These are phyloP conservation scores for Marmota monax DNA, from an alignment of 2,113 vertebrate species.

Conservation along the genomic window DNA sequence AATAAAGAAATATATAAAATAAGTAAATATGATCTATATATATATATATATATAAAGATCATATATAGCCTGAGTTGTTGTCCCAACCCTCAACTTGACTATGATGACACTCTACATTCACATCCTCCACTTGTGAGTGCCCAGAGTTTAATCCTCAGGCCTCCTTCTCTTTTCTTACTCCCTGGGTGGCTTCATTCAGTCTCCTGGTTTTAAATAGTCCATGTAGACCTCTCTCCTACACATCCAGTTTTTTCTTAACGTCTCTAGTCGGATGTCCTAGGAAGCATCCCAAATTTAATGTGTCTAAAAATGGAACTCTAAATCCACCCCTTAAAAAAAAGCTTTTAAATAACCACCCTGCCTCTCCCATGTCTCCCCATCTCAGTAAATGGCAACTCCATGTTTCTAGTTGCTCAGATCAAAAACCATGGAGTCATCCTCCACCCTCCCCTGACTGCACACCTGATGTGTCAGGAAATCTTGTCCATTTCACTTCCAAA, in stretches of 20 bases:
- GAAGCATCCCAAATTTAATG: constrained; percentile 23
- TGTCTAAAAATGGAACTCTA: constrained; percentile 36
- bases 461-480: constrained; percentile 21
- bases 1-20: not conserved
- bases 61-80: not conserved
- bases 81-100: fast-evolving
- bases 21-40: too few relatives aligned
- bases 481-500: constrained; percentile 19
- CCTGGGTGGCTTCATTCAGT: not conserved
- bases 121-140: not conserved
- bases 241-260: not conserved
- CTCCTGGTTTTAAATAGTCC: too few relatives aligned
- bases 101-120: not conserved
- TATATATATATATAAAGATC: not conserved
- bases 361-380: not conserved
- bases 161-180: not conserved
- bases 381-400: not conserved
- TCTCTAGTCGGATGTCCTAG: not conserved
- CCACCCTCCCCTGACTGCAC: not conserved
- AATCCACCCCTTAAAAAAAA: not conserved
- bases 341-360: not conserved
- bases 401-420: not conserved
- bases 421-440: not conserved
- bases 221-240: not conserved
- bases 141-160: not conserved